A percentile compares a stretch with the other conserved stretches of the same genome.
Conservation (phyloP, 2,888 invertebrate genomes). For the Noctua janthina region DNA sequence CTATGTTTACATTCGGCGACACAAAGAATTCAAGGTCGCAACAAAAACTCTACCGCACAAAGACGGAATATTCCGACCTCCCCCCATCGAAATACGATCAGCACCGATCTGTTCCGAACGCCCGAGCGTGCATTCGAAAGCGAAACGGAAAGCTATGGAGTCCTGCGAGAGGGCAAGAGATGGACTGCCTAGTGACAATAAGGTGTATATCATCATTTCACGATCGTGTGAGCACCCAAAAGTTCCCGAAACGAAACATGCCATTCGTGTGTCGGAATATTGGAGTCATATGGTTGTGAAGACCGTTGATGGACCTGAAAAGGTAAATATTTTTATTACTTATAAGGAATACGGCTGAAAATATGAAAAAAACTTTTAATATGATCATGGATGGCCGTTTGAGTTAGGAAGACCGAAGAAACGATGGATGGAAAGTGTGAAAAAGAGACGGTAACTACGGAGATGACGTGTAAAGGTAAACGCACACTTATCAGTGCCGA, state of each 20-base stretch:
- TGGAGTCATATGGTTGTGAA: constrained; percentile 97
- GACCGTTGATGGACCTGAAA: constrained; percentile 90
- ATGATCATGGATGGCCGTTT: too few species aligned
- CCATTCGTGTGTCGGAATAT: constrained; percentile 94
- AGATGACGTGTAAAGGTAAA: too few species aligned
- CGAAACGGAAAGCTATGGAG: constrained; percentile 79
- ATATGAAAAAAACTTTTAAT: too few species aligned
- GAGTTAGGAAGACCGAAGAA: too few species aligned
- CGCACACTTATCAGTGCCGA: too few species aligned
- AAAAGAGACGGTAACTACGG: too few species aligned
- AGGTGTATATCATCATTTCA: constrained; percentile 89
- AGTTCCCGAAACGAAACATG: constrained; percentile 92
- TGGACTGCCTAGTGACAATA: constrained; percentile 50
- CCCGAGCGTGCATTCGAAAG: constrained; percentile 79
- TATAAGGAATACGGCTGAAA: too few species aligned
- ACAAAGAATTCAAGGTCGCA: constrained; percentile 80
- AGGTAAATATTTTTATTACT: constrained; percentile 74
- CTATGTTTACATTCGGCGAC: constrained; percentile 95
- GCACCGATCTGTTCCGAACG: constrained; percentile 59
- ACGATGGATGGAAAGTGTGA: too few species aligned
- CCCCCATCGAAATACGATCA: neutral
- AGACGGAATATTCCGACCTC: constrained; percentile 59
- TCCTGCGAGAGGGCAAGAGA: constrained; percentile 55
- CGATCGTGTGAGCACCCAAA: constrained; percentile 93
- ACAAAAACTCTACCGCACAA: constrained; percentile 56